These are phyloP conservation scores for Pseudotriccus pelzelni DNA, from an alignment of 2,797 vertebrate genomes.

Conservation along the genomic window DNA sequence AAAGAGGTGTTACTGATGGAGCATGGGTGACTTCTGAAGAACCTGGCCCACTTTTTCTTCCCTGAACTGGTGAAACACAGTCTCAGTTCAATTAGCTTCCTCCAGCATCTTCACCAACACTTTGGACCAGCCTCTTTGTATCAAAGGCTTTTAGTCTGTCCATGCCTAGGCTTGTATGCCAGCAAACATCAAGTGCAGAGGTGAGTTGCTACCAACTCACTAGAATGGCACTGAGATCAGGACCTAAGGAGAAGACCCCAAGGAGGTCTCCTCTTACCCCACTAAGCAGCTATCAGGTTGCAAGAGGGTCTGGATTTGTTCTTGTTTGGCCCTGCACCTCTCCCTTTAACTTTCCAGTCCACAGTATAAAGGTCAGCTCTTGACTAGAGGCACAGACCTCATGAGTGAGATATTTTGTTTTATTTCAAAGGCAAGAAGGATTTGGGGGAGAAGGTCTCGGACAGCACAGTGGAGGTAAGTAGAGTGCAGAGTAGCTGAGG, in stretches of 20 bases:
- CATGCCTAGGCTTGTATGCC: neutral
- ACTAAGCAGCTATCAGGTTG: neutral
- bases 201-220: neutral
- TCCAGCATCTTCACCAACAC: neutral
- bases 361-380: neutral
- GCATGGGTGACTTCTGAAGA: neutral
- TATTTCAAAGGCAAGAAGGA: conserved; percentile 90
- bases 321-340: neutral
- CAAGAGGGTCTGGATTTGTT: neutral
- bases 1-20: neutral
- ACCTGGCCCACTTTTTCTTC: neutral
- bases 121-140: neutral
- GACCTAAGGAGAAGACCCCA: neutral
- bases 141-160: neutral
- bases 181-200: neutral
- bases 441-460: conserved; percentile 85
- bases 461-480: conserved; percentile 97
- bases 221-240: neutral
- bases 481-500: conserved; percentile 76
- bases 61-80: neutral
- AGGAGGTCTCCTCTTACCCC: neutral
- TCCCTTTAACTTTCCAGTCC: neutral
- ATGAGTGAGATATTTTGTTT: conserved; percentile 57
- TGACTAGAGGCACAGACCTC: neutral
- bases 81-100: neutral